Conservation (phyloP, 2,113 vertebrate species). For the Cavia porcellus region DNA sequence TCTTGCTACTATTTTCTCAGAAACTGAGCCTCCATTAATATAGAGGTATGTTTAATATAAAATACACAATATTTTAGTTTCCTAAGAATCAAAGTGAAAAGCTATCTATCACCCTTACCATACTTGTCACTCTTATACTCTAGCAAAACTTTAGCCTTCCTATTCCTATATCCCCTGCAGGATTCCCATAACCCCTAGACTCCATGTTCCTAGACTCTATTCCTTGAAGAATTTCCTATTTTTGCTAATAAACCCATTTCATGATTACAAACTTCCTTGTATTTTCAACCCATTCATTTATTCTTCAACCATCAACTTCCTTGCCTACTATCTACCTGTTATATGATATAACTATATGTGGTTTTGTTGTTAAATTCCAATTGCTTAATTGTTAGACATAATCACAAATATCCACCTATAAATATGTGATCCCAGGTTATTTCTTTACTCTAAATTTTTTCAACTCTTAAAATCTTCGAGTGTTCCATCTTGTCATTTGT, state of each 20-base stretch:
- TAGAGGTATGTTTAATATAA: neutral
- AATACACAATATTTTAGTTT: neutral
- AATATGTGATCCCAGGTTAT: slow-evolving; percentile 18
- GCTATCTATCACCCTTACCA: neutral
- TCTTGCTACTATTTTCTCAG: neutral
- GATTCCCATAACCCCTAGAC: neutral
- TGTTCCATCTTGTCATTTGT: neutral
- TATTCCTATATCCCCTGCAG: neutral
- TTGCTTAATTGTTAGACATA: neutral
- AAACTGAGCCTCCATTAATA: neutral
- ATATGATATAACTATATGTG: neutral
- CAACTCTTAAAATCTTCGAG: neutral
- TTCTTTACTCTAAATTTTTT: neutral
- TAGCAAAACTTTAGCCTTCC: neutral
- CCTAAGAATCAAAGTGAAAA: neutral
- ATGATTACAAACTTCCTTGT: neutral
- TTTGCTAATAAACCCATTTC: neutral
- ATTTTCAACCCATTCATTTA: neutral
- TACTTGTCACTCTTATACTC: neutral
- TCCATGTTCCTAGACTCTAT: neutral
- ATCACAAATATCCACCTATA: neutral
- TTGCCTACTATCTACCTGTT: neutral
- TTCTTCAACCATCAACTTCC: neutral
- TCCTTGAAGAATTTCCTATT: neutral
- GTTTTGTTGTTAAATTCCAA: neutral